Evolutionary conservation across 2,113 vertebrate species (phyloP).

Genomic region (Embiotoca jacksoni): DNA sequence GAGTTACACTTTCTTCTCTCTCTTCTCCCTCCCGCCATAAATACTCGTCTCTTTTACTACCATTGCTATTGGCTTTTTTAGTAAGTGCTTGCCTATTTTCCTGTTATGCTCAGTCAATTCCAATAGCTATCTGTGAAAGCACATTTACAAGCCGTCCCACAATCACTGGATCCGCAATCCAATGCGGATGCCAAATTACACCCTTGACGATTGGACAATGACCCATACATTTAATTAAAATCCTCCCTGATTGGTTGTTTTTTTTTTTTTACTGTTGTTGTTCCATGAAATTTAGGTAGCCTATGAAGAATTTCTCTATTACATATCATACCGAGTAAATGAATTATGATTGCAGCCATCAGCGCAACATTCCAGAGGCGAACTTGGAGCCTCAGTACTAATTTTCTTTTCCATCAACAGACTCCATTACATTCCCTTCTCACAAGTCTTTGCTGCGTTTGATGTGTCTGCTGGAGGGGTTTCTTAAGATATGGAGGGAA

Average conservation of each 20-base stretch:
- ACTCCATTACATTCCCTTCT: slow-evolving; percentile 43
- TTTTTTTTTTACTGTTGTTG: neutral
- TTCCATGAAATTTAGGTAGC: slow-evolving; percentile 18
- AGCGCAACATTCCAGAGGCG: slow-evolving; percentile 24
- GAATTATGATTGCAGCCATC: slow-evolving; percentile 43
- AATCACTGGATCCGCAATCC: slow-evolving; percentile 54
- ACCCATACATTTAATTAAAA: slow-evolving; percentile 61
- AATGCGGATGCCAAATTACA: slow-evolving; percentile 51
- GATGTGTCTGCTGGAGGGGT: slow-evolving; percentile 61
- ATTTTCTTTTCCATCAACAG: slow-evolving; percentile 51
- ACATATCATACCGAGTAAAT: slow-evolving; percentile 44
- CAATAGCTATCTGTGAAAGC: slow-evolving; percentile 22
- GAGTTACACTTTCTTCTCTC: neutral
- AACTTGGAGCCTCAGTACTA: slow-evolving; percentile 20
- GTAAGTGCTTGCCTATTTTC: slow-evolving; percentile 13
- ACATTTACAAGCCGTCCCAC: slow-evolving; percentile 43
- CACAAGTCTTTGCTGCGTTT: slow-evolving; percentile 44
- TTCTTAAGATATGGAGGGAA: slow-evolving; percentile 48
- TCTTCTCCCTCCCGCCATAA: neutral
- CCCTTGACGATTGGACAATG: slow-evolving; percentile 63
- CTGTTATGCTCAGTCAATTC: slow-evolving; percentile 27
- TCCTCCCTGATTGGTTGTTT: slow-evolving; percentile 26
- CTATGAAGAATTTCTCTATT: slow-evolving; percentile 28
- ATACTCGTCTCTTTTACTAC: slow-evolving; percentile 1
- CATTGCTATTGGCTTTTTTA: neutral